These are phyloP conservation scores for Scaptomyza hsui DNA, from an alignment of 1,140 invertebrate genomes.

Conservation along the genomic window DNA sequence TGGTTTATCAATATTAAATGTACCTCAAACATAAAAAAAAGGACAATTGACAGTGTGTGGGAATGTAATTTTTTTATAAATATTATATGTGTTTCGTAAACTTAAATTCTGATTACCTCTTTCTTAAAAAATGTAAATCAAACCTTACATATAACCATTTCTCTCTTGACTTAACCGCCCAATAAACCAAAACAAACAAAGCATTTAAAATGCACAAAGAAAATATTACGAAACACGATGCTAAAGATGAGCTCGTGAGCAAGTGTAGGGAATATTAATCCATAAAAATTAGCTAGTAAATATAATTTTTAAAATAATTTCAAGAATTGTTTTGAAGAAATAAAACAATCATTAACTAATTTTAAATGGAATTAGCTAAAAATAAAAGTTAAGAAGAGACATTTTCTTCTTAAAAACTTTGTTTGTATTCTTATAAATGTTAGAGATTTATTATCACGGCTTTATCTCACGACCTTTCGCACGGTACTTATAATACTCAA, in stretches of 20 bases:
- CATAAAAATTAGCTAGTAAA: no score
- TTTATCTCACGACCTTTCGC: conserved; percentile 11
- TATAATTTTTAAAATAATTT: neutral
- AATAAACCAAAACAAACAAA: conserved; percentile 63
- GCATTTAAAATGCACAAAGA: conserved; percentile 73
- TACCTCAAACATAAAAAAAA: no score
- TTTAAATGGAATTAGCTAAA: no score
- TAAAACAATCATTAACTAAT: no score
- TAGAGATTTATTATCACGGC: neutral
- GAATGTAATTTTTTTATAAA: no score
- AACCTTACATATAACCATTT: neutral
- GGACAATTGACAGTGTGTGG: no score
- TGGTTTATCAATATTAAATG: no score
- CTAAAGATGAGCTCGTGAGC: conserved; percentile 8
- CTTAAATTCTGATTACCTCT: neutral
- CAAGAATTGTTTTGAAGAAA: no score
- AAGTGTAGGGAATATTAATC: neutral
- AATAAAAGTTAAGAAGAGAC: no score
- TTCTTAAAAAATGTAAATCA: no score
- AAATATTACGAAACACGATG: conserved; percentile 65
- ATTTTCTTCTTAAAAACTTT: no score
- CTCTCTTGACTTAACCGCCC: conserved; percentile 40
- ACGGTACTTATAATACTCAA: conserved; percentile 11
- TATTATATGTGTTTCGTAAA: neutral
- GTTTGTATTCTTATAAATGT: no score